These are phyloP conservation scores for Gambusia holbrooki DNA, from an alignment of 2,113 vertebrate genomes.

Conservation along the genomic window DNA sequence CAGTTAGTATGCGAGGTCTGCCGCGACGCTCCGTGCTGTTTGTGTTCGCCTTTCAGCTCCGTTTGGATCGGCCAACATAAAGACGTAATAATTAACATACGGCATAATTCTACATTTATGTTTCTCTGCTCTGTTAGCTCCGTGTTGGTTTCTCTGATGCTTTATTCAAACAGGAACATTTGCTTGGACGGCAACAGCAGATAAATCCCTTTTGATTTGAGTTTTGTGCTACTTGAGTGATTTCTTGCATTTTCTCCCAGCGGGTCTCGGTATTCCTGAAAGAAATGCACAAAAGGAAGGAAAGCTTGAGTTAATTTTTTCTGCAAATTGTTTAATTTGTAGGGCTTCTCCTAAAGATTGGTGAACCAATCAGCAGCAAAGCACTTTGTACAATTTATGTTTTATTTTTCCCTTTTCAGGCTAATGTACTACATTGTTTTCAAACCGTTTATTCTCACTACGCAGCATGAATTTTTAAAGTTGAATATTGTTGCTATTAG, in stretches of 20 bases:
- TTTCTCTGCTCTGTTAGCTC: constrained; percentile 3
- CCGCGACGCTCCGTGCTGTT: constrained; percentile 5
- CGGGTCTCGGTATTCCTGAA: neutral
- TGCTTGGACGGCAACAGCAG: neutral
- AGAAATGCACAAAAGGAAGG: neutral
- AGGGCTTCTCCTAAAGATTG: neutral
- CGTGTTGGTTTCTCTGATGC: constrained; percentile 1
- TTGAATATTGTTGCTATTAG: neutral
- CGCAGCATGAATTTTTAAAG: neutral
- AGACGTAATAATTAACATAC: constrained; percentile 38
- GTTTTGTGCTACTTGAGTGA: neutral
- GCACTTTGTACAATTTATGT: neutral
- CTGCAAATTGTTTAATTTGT: neutral
- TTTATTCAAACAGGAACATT: constrained; percentile 10
- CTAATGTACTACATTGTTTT: neutral
- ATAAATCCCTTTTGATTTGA: neutral
- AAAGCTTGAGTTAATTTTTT: neutral
- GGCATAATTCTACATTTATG: constrained; percentile 8
- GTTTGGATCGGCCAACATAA: constrained; percentile 16
- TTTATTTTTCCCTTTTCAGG: neutral
- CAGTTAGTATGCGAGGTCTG: constrained; percentile 13
- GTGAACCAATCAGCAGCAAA: neutral
- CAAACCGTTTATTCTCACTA: neutral
- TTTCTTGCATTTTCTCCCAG: neutral
- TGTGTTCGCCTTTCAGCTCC: constrained; percentile 29